A percentile compares a stretch with the other conserved stretches of the same genome.
Conservation (phyloP, 2,113 vertebrate species). For the Girardinichthys multiradiatus region DNA sequence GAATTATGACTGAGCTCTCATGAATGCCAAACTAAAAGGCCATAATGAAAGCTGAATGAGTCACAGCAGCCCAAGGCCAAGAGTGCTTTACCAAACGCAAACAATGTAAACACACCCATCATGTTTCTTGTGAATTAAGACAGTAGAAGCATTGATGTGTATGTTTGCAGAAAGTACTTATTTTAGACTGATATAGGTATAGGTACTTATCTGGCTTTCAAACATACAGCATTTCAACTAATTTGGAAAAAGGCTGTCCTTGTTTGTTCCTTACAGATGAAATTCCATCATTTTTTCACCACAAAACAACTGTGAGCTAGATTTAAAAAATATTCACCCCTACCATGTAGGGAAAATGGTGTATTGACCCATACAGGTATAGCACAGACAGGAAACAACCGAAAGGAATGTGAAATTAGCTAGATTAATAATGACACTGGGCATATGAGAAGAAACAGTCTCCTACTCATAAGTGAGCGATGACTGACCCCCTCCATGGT, state of each 20-base stretch:
- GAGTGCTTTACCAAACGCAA: background rate
- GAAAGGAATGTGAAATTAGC: background rate
- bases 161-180: background rate
- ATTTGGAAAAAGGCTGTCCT: too few relatives aligned
- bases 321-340: background rate
- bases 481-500: background rate
- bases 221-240: too few relatives aligned
- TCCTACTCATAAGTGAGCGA: slow-evolving; percentile 35
- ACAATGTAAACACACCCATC: background rate
- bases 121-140: background rate
- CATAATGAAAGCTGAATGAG: background rate
- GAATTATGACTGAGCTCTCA: background rate
- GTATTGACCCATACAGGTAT: background rate
- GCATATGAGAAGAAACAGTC: slow-evolving; percentile 19
- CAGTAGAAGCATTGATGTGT: background rate
- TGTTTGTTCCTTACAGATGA: too few relatives aligned
- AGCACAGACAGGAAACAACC: background rate
- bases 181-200: background rate
- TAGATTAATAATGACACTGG: slow-evolving; percentile 21
- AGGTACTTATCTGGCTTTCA: background rate
- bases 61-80: background rate
- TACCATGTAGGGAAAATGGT: background rate
- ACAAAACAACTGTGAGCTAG: background rate
- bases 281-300: too few relatives aligned
- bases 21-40: background rate